Evolutionary conservation across 2,113 vertebrate genomes (phyloP).

Genomic region (Marmota monax): DNA sequence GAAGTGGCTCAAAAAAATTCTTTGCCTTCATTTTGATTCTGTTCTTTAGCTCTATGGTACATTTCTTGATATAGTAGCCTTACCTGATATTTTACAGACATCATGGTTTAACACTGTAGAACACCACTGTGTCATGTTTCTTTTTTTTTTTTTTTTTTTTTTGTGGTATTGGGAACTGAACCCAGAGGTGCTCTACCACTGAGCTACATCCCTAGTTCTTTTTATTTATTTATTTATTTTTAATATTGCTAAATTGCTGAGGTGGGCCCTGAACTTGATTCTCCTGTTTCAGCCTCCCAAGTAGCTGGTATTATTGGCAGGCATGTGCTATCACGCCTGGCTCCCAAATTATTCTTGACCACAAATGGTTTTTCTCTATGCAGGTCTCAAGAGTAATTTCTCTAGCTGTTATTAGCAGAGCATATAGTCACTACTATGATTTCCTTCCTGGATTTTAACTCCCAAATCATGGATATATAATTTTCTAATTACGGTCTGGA

Average conservation of each 20-base stretch:
- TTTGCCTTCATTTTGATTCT: not conserved
- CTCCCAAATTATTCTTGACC: not conserved
- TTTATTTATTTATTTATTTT: no score
- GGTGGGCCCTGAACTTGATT: no score
- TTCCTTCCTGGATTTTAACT: slow-evolving; percentile 52
- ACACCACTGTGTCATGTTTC: not conserved
- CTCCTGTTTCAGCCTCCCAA: no score
- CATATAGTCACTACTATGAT: not conserved
- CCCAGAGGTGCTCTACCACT: not conserved
- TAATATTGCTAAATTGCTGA: no score
- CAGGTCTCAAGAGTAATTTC: not conserved
- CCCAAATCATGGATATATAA: not conserved
- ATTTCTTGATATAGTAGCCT: slow-evolving; percentile 27
- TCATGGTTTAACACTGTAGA: not conserved
- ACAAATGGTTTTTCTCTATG: not conserved
- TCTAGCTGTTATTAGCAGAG: not conserved
- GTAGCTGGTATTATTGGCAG: no score
- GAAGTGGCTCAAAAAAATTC: not conserved
- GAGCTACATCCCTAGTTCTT: no score
- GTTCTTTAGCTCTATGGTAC: not conserved
- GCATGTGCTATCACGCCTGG: no score
- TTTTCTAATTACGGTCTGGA: slow-evolving; percentile 48
- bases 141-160: not conserved
- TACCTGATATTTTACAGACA: slow-evolving; percentile 10
- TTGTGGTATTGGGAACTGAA: not conserved